Conservation (phyloP, 2,888 invertebrate genomes). For the Parelbella ahira region DNA sequence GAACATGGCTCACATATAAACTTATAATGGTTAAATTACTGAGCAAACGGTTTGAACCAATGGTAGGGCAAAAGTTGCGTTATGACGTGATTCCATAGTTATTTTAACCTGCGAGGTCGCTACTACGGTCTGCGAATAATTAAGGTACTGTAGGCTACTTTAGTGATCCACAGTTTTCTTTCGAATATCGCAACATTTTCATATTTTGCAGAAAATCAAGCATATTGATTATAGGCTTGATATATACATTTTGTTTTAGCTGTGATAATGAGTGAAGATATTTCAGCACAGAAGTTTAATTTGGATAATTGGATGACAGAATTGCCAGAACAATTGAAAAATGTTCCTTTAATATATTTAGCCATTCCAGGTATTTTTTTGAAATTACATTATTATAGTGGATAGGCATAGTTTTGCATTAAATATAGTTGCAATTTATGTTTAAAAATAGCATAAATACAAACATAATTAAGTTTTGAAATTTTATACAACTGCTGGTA, state of each 20-base stretch:
- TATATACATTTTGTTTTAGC: constrained; percentile 47
- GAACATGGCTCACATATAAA: too few species aligned
- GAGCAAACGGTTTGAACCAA: constrained; percentile 1
- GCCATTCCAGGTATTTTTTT: constrained; percentile 85
- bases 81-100: constrained; percentile 36
- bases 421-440: too few species aligned
- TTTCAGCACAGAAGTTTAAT: constrained; percentile 44
- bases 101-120: constrained; percentile 19
- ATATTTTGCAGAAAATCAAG: too few species aligned
- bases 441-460: too few species aligned
- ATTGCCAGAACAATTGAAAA: constrained; percentile 79
- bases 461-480: too few species aligned
- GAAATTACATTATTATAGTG: too few species aligned
- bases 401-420: too few species aligned
- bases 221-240: too few species aligned
- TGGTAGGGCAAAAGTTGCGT: constrained; percentile 4
- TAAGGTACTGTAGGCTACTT: too few species aligned
- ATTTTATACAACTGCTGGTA: too few species aligned
- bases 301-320: constrained; percentile 87
- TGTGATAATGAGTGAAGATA: constrained; percentile 54
- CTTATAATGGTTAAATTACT: constrained; percentile 14
- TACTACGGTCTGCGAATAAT: constrained; percentile 1
- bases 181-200: too few species aligned
- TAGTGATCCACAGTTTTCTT: too few species aligned
- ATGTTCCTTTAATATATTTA: constrained; percentile 84